phyloP scores from a whole-genome alignment of 2,888 invertebrate genomes.

The Amaurobius ferox region DNA sequence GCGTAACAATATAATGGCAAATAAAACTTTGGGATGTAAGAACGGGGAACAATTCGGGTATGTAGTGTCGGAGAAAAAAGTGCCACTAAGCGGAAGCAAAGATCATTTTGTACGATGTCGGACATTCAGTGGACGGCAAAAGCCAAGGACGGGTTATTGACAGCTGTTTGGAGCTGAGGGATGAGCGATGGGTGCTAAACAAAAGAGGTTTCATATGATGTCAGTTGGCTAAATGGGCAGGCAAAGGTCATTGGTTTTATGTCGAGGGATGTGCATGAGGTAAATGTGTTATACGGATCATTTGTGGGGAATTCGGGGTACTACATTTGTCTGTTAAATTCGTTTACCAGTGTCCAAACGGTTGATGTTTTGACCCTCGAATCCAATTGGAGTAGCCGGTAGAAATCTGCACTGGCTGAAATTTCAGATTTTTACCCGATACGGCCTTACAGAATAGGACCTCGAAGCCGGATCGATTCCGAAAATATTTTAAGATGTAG shows the following conservation, averaged over 20 bases:
- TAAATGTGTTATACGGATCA: too few species aligned
- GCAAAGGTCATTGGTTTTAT: neutral
- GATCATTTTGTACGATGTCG: conserved; percentile 33
- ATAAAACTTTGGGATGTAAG: conserved; percentile 13
- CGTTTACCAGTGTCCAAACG: too few species aligned
- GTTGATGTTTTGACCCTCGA: too few species aligned
- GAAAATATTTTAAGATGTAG: too few species aligned
- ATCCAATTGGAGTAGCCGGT: too few species aligned
- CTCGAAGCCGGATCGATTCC: too few species aligned
- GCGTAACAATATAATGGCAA: conserved; percentile 20
- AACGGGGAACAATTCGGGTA: conserved; percentile 9
- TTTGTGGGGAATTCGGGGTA: too few species aligned
- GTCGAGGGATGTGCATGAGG: neutral
- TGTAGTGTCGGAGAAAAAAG: neutral
- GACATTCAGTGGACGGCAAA: neutral
- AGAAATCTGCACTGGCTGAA: too few species aligned
- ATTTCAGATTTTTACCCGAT: too few species aligned
- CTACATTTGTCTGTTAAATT: too few species aligned
- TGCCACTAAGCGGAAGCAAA: conserved; percentile 8
- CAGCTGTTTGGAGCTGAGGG: neutral
- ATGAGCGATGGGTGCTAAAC: neutral
- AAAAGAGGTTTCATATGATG: neutral
- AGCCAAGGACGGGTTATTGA: conserved; percentile 50
- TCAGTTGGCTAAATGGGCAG: neutral
- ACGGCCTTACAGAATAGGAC: too few species aligned